Evolutionary conservation across 1,140 invertebrate species (phyloP), one percentile per base, ranked within the genome.

Genomic region (Camponotus floridanus): DNA sequence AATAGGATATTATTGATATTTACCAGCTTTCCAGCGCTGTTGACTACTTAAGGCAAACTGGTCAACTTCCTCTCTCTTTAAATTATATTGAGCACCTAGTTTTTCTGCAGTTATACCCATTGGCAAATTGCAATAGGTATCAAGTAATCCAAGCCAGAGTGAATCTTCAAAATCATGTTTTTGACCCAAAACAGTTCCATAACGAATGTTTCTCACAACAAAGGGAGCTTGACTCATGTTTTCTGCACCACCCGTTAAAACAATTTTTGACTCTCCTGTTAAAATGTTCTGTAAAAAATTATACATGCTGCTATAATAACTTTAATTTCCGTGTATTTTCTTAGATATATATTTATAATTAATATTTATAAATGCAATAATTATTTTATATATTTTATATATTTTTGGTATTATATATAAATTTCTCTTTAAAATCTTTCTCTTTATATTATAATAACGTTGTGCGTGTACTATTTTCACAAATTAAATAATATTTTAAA

Each of bases 81-180:
- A 96, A 48, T 97, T 97, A 93, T 98, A 99, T 93, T 99, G 97
- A 31, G 97, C 98, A 3, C 98, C 99, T 48, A 99, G 95, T 94
- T 99, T 99, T 95, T 99, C 99, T 11, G 99, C 99, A 2, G 99
- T 99, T 86, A 99, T 94, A 8, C 98, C 99, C 99, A 99, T 99
- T 0, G 99, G 98, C 26, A 98, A 96, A 91, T 98, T 98, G 92
- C 98, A 98, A 93, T 99, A 97, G 0, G 96, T 96, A 94, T 99
- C 99, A 0, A 97, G 97, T 0, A 99, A 95, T 3, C 98, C 98
- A n/a, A 97, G 95, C 99, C 99, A 99, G 9, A 99, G 94, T 0
- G 96, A 96, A 95, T 99, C 99, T 95, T 99, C 99, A 84, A 99
- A 96, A 89, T 98, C 95, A 84, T 97, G 96, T 79, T 97, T 97